Evolutionary conservation across 1,140 invertebrate species (phyloP).

Genomic region (Drosophila ficusphila): DNA sequence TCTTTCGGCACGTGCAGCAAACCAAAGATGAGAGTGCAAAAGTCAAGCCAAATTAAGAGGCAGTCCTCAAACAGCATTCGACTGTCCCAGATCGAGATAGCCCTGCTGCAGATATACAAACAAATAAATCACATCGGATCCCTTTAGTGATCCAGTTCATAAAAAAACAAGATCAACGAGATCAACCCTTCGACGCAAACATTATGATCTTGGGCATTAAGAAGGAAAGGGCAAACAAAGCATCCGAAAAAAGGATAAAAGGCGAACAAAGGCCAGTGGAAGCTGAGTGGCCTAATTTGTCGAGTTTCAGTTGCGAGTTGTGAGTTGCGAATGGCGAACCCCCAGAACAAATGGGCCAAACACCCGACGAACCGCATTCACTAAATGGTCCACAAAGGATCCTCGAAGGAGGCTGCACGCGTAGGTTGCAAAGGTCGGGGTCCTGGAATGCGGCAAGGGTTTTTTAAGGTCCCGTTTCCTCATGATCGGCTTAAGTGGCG

Average conservation of each 20-base stretch:
- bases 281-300: constrained; percentile 80
- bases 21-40: constrained; percentile 74
- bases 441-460: constrained; percentile 34
- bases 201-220: constrained; percentile 76
- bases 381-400: constrained; percentile 71
- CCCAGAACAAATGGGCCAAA: constrained; percentile 74
- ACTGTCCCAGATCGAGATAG: constrained; percentile 66
- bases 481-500: constrained; percentile 81
- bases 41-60: constrained; percentile 69
- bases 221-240: constrained; percentile 58
- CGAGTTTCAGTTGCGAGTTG: constrained; percentile 40
- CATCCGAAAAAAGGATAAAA: constrained; percentile 52
- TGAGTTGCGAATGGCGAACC: constrained; percentile 39
- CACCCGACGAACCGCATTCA: constrained; percentile 65
- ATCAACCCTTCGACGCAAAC: constrained; percentile 78
- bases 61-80: constrained; percentile 48
- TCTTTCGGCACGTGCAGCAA: constrained; percentile 57
- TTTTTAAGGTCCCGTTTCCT: constrained; percentile 4
- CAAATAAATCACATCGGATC: constrained; percentile 55
- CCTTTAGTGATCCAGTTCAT: constrained; percentile 13
- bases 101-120: constrained; percentile 41
- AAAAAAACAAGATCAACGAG: constrained; percentile 63
- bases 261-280: constrained; percentile 58
- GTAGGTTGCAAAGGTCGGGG: constrained; percentile 30
- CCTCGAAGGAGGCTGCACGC: constrained; percentile 51